Base-by-base conservation (phyloP, 2,888 invertebrate genomes). In the Scaptomyza polygonia region DNA sequence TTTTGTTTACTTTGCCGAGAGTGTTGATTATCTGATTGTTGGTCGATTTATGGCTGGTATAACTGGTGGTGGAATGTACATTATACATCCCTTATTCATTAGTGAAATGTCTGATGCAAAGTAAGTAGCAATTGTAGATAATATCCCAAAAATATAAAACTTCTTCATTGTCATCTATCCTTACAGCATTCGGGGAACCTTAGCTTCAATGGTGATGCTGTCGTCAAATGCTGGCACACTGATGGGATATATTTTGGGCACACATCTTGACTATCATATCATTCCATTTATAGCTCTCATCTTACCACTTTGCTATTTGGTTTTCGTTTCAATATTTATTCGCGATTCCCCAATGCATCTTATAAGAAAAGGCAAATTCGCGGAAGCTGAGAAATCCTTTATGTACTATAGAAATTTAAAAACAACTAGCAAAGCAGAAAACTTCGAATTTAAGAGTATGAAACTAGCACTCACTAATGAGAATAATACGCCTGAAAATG, bases 321-420 rank as follows among this genome's bases (percentile, higher is more conserved):
- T 86, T 12, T 59, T 75, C 3, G 74, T 77, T 1, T 27, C 72
- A 0, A 55, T 66, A 3, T 79, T 81, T 40, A 80, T 90, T 3
- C 89, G 88, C 0, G 91, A 91, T 32, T 90, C 91, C 0, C 91
- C 91, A 0, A 88, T 89, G 47, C 74, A 88, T 67, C 67, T 91
- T 0, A 64, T 91, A 18, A 69, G 84, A 9, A 77, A 76, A 1
- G 83, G 87, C 11, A 75, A 79, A 5, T 65, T 68, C 7, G 21
- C 65, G 3, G 81, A 75, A 0, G 91, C 91, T 0, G 89, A 90
- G 55, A 57, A 73, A 11, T 88, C 91, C 0, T 85, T 89, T 5
- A 71, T 83, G 36, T 90, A 88, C 61, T 91, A 91, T 44, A 88
- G 78, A 52, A 90, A 90, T 12, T 77, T 88, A 11, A 56, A 72